Evolutionary conservation across 2,888 invertebrate species (phyloP).

Genomic region (Dolichomitus sp.): DNA sequence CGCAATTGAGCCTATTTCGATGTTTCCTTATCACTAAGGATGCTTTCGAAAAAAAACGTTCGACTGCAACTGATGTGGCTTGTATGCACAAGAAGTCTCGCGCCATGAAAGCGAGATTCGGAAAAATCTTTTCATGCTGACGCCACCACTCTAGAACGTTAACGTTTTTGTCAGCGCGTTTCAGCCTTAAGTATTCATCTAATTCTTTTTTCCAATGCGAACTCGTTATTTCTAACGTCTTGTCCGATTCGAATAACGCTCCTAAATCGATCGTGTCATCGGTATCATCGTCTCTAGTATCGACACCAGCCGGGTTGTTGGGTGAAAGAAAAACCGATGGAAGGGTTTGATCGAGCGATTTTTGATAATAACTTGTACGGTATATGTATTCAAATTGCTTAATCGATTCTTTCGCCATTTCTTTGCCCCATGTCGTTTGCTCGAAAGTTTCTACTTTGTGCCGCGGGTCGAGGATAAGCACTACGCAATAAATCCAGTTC

Average conservation of each 20-base stretch:
- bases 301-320: neutral
- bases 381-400: too few species aligned
- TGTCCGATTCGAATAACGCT: constrained; percentile 17
- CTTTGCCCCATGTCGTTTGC: too few species aligned
- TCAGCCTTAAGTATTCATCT: constrained; percentile 25
- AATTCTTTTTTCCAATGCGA: constrained; percentile 15
- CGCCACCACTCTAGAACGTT: constrained; percentile 26
- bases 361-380: too few species aligned
- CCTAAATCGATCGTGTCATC: neutral
- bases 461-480: too few species aligned
- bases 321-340: neutral
- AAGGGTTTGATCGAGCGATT: too few species aligned
- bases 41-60: constrained; percentile 49
- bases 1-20: constrained; percentile 38
- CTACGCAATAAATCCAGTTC: too few species aligned
- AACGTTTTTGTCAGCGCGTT: neutral
- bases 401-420: too few species aligned
- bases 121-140: constrained; percentile 30
- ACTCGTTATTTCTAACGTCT: neutral
- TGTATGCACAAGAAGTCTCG: constrained; percentile 42
- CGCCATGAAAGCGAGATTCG: constrained; percentile 36
- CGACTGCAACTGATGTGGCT: constrained; percentile 35
- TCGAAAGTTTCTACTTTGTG: too few species aligned
- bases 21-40: constrained; percentile 43
- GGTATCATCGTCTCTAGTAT: neutral